Evolutionary conservation across 2,113 vertebrate genomes (phyloP).

Genomic region (Rallus limicola): DNA sequence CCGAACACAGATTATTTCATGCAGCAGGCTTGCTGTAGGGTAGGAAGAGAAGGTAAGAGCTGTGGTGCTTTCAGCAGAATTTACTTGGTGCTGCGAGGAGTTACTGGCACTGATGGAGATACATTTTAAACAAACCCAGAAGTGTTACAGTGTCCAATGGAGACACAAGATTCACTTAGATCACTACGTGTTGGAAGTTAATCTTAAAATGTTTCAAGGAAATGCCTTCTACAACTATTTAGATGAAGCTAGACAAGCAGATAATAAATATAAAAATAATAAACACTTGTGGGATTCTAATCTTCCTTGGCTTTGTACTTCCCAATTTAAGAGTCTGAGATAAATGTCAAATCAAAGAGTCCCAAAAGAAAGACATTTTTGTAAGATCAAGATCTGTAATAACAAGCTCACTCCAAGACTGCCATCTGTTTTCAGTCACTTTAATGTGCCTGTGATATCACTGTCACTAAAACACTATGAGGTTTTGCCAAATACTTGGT

Average conservation of each 20-base stretch:
- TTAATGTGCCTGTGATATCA: slow-evolving; percentile 17
- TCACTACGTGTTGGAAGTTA: neutral
- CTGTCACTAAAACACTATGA: slow-evolving; percentile 4
- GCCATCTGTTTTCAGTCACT: slow-evolving; percentile 53
- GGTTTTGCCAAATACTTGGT: neutral
- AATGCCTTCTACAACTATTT: neutral
- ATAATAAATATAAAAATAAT: neutral
- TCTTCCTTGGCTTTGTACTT: neutral
- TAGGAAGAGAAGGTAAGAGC: neutral
- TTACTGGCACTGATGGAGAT: neutral
- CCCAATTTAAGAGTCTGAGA: neutral
- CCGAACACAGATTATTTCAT: neutral
- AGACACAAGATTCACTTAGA: neutral
- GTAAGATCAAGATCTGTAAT: slow-evolving; percentile 23
- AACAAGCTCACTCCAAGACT: slow-evolving; percentile 19
- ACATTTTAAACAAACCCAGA: neutral
- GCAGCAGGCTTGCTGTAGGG: neutral
- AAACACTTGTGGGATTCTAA: neutral
- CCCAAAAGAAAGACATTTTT: neutral
- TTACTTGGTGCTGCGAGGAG: neutral
- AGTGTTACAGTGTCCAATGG: neutral
- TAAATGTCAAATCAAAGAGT: slow-evolving; percentile 33
- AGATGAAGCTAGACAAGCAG: slow-evolving; percentile 5
- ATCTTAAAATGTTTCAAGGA: neutral
- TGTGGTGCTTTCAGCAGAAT: neutral